phyloP scores from a whole-genome alignment of 2,888 invertebrate species.

The Chironomus tentans region DNA sequence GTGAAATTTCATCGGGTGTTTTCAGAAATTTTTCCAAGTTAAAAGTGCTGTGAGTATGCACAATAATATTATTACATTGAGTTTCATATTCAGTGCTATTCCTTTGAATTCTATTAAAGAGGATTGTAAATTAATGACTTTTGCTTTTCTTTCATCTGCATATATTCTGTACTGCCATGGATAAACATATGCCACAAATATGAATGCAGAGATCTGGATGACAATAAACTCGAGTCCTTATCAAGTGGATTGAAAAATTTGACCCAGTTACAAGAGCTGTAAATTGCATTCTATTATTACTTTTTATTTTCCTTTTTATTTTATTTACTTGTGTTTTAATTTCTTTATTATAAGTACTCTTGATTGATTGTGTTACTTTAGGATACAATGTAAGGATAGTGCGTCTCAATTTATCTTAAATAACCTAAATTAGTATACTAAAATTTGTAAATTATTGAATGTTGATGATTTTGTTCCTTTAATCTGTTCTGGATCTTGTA shows the following conservation, averaged over 20 bases:
- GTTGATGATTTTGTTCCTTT: no score
- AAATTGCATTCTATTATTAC: constrained; percentile 44
- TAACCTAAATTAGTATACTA: no score
- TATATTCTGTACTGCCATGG: neutral
- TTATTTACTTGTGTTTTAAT: neutral
- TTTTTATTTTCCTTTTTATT: constrained; percentile 28
- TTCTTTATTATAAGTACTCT: neutral
- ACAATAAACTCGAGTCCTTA: constrained; percentile 63
- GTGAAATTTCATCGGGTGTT: constrained; percentile 64
- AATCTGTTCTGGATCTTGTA: no score
- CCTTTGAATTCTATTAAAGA: neutral
- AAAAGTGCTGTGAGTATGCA: constrained; percentile 72
- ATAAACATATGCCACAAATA: neutral
- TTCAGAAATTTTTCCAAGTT: constrained; percentile 70
- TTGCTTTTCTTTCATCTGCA: neutral
- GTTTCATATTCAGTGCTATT: neutral
- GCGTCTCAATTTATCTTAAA: no score
- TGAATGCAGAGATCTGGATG: constrained; percentile 57
- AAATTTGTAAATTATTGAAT: no score
- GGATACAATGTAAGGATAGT: no score
- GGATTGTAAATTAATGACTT: neutral
- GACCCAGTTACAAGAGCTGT: constrained; percentile 74
- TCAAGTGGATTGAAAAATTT: constrained; percentile 67
- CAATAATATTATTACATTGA: no score
- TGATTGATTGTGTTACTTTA: no score